A percentile compares a stretch with the other conserved stretches of the same genome.
Conservation (phyloP, 2,888 invertebrate genomes). For the Fragum sueziense region DNA sequence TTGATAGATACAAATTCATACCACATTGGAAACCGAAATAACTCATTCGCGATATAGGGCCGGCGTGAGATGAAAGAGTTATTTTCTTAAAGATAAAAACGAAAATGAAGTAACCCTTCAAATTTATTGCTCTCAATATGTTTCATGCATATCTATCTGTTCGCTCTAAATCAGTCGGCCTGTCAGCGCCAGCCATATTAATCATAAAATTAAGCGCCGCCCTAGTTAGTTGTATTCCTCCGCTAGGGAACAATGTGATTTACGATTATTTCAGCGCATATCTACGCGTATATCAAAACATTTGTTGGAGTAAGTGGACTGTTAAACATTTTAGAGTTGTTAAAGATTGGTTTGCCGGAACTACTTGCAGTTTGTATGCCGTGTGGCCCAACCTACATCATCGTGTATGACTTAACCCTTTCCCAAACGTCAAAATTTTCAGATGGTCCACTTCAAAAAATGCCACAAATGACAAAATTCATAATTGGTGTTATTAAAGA, state of each 20-base stretch:
- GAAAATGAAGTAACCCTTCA: constrained; percentile 61
- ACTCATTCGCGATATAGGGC: constrained; percentile 56
- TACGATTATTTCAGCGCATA: constrained; percentile 58
- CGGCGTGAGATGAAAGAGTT: constrained; percentile 53
- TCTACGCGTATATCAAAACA: constrained; percentile 43
- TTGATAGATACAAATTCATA: constrained; percentile 61
- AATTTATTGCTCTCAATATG: constrained; percentile 57
- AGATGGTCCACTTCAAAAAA: no score
- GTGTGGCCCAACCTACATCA: constrained; percentile 46
- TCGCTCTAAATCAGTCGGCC: constrained; percentile 52
- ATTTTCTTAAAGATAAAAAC: constrained; percentile 61
- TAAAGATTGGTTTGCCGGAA: constrained; percentile 33
- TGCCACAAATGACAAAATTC: no score
- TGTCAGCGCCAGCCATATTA: constrained; percentile 53
- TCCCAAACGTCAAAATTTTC: no score
- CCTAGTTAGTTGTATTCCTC: constrained; percentile 52
- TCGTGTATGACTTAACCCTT: constrained; percentile 16
- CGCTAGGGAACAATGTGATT: constrained; percentile 53
- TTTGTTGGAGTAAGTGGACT: constrained; percentile 36
- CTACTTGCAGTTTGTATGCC: constrained; percentile 38
- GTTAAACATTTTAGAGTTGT: constrained; percentile 38
- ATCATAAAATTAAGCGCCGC: constrained; percentile 54
- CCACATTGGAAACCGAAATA: constrained; percentile 56
- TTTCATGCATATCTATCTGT: constrained; percentile 63
- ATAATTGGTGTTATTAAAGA: no score